Conservation (phyloP, 2,113 vertebrate genomes). For the Corythoichthys haematopterus region DNA sequence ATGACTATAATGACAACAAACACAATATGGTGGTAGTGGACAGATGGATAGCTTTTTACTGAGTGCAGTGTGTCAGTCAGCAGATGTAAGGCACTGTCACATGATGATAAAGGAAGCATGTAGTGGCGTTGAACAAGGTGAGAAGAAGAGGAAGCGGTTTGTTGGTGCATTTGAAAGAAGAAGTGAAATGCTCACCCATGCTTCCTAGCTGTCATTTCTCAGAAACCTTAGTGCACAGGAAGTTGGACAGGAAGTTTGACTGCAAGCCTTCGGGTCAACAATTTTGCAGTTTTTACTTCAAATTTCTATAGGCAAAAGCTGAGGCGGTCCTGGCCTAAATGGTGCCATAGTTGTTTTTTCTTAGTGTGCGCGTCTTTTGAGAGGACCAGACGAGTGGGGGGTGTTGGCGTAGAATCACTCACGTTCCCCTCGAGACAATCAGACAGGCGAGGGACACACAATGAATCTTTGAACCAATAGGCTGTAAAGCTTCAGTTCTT, state of each 20-base stretch:
- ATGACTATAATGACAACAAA: not conserved
- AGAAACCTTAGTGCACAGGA: slow-evolving; percentile 61
- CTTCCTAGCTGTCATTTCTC: slow-evolving; percentile 53
- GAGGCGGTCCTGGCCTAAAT: no score
- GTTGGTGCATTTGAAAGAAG: slow-evolving; percentile 36
- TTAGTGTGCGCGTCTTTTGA: no score
- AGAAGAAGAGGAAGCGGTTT: slow-evolving; percentile 43
- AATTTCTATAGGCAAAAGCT: not conserved
- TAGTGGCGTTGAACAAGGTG: not conserved
- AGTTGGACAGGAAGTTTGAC: slow-evolving; percentile 39
- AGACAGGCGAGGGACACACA: no score
- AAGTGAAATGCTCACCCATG: slow-evolving; percentile 52
- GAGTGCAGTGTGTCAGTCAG: not conserved
- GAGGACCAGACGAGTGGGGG: no score
- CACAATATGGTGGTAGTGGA: not conserved
- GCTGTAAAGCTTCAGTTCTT: no score
- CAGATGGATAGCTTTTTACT: not conserved
- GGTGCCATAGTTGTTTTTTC: no score
- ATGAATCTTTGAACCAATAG: no score
- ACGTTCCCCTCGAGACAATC: no score
- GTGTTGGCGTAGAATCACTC: no score
- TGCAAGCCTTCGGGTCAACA: not conserved
- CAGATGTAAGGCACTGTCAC: not conserved
- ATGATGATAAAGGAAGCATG: not conserved
- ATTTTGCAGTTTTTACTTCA: not conserved